Percentiles rank a stretch among this genome's conserved stretches.
These are phyloP conservation scores for Tromatobia lineatoria DNA, from an alignment of 2,888 invertebrate species.

Conservation along the genomic window DNA sequence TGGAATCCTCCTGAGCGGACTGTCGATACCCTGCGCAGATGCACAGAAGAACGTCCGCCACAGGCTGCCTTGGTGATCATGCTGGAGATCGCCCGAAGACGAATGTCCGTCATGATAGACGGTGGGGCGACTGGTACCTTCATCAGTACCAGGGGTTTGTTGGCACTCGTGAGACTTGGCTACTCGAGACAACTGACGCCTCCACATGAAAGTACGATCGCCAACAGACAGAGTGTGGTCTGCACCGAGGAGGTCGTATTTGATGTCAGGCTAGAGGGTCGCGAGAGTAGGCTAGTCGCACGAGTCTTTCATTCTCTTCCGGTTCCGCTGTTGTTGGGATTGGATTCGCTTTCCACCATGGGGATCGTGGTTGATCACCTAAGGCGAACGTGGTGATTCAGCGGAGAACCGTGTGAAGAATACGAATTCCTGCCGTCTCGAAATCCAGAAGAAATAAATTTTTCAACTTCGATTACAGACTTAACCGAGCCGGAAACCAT, in stretches of 20 bases:
- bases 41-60: not conserved
- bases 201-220: not conserved
- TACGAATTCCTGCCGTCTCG: not conserved
- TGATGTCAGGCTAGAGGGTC: not conserved
- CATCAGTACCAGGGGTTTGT: not conserved
- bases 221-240: not conserved
- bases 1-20: not conserved
- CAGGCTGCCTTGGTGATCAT: not conserved
- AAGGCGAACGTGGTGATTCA: not conserved
- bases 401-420: not conserved
- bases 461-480: not conserved
- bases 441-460: not conserved
- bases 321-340: not conserved
- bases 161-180: not conserved
- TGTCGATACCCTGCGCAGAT: not conserved
- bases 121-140: not conserved
- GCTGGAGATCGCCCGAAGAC: not conserved
- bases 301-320: not conserved
- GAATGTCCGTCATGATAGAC: not conserved
- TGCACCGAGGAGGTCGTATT: not conserved
- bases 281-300: not conserved
- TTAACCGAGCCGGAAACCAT: not conserved
- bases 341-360: not conserved
- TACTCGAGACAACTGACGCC: not conserved
- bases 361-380: not conserved